Evolutionary conservation across 2,797 vertebrate species (phyloP), one percentile per base, ranked within the genome.

Genomic region (Schizopygopsis malacanthus): DNA sequence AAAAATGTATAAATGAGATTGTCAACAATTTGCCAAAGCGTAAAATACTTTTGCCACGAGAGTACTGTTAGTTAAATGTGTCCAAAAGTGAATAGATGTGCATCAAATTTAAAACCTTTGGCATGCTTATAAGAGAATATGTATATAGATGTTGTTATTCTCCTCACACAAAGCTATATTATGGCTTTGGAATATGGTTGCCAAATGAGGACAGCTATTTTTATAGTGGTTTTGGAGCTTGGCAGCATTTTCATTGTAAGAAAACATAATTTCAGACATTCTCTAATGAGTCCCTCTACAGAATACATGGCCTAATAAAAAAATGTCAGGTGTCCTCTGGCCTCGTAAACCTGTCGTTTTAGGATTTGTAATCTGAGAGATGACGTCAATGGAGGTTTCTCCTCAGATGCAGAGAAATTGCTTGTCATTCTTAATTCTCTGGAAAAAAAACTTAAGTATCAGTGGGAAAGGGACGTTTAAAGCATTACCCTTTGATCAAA

Each of bases 401-500:
- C 61, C 33, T 81, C 59, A 70, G 72, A 85, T 79, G 67, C 78
- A 3, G 73, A 71, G 54, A 87, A 87, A 82, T 72, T 15, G 28
- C 67, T 79, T 59, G n/a, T 50, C 63, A 39, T 83, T 25, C 50
- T 59, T 47, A 13, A 73, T 65, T 81, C 25, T 45, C n/a, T 50
- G n/a, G 22, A 50, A 33, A 81, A 47, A 83, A 61, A 12, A 12
- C 15, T 69, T 37, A 22, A n/a, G 39, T 13, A 3, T 52, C 54
- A 71, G 75, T 85, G 70, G 69, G 33, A 77, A 73, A 52, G 47
- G 28, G 81, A 76, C 47, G 61, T 71, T 65, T 70, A 89, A 88
- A 86, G 77, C 77, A 84, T 78, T 79, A 86, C 39, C 9, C 41
- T 20, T 39, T 70, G 41, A 84, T 88, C 86, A 87, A 75, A 75